Evolutionary conservation across 2,113 vertebrate species (phyloP).

Genomic region (Lophura nycthemera): DNA sequence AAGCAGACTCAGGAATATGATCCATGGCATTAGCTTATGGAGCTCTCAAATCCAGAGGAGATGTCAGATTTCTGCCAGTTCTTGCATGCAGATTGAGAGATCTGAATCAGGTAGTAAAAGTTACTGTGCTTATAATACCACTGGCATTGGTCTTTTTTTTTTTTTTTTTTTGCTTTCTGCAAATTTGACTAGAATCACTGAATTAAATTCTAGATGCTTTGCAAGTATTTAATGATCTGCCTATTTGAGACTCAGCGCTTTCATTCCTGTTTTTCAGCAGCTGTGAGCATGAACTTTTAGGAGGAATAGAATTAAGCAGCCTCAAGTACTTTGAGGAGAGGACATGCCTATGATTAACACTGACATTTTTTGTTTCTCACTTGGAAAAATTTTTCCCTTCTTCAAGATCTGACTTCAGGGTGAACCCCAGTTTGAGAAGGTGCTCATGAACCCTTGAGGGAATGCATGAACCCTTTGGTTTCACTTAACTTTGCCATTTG

Average conservation of each 20-base stretch:
- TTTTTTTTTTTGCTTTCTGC: background rate
- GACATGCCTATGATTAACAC: background rate
- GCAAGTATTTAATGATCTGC: background rate
- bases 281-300: background rate
- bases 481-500: background rate
- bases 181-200: background rate
- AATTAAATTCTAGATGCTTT: background rate
- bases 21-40: conserved; percentile 14
- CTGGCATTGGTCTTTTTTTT: background rate
- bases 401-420: background rate
- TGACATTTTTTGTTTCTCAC: background rate
- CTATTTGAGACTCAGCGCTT: background rate
- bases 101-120: conserved; percentile 39
- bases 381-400: background rate
- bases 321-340: background rate
- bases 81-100: conserved; percentile 23
- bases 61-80: conserved; percentile 24
- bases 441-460: background rate
- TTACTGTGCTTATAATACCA: background rate
- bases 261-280: background rate
- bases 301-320: background rate
- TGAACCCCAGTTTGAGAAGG: background rate
- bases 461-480: background rate
- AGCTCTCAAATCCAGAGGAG: conserved; percentile 21
- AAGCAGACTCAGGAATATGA: background rate